Base-by-base conservation (phyloP, 2,113 vertebrate species). In the Rhodinocichla rosea region DNA sequence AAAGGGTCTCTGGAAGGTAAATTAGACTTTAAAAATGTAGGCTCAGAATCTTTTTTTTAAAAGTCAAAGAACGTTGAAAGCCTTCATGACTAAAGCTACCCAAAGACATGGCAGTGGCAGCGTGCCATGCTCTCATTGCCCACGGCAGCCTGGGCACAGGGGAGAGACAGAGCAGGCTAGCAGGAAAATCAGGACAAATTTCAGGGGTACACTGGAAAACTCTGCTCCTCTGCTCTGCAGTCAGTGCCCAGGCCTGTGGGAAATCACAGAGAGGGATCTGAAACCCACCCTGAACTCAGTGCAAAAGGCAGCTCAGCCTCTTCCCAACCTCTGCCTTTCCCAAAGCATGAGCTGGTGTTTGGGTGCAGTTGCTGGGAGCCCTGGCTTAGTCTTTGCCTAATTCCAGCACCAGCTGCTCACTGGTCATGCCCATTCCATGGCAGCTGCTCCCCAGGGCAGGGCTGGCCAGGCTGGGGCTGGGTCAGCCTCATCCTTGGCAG, bases 81-180 rank as follows among this genome's bases (percentile, higher is more conserved):
- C 68, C 68, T 87, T 91, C 32, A 23, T 82, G 81, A 86, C 67
- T 86, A 13, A 86, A 93, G 92, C 74, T 77, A 90, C 83, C 90
- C 75, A 86, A 63, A 92, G 92, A 94, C 94, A 90, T 17, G 83
- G 90, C 55, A 5, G 83, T 92, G 94, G 95, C 92, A 92, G 86
- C 3, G 3, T 90, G 94, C 92, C 95, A 92, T 1, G 35, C 79
- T n/a, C 50, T 30, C 88, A 32, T 93, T 88, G 91, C 92, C 87
- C 86, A 75, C 16, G 11, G 92, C 83, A 89, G 75, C 64, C 42
- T 81, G 83, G 86, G 90, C 94, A 90, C 49, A 73, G 44, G 7
- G 84, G 18, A 14, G 55, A 12, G 2, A 33, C 22, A 44, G 60
- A 85, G 79, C 87, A 78, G 65, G 76, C 83, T 60, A 39, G 87